Conservation (phyloP, 2,113 vertebrate genomes). For the Oncorhynchus kisutch region DNA sequence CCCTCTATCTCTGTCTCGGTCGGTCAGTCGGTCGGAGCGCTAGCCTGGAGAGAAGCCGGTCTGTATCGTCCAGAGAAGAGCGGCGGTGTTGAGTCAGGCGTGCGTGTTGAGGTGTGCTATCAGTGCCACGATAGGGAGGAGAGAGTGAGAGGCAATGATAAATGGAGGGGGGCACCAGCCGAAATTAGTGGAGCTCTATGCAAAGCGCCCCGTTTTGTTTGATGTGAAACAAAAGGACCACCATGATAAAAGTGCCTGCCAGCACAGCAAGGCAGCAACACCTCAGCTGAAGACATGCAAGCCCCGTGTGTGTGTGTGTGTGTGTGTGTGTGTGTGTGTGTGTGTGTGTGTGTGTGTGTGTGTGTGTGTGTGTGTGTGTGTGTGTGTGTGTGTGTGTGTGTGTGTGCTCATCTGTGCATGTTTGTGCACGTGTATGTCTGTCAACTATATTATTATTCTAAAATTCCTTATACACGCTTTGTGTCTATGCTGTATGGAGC, state of each 20-base stretch:
- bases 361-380: constrained; percentile 5
- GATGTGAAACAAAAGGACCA: constrained; percentile 77
- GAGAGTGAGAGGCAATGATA: constrained; percentile 44
- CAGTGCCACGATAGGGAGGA: constrained; percentile 55
- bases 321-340: constrained; percentile 12
- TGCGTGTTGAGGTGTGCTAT: constrained; percentile 50
- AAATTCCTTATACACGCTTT: constrained; percentile 26
- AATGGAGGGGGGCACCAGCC: constrained; percentile 55
- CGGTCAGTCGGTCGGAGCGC: background rate
- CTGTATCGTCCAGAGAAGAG: constrained; percentile 52
- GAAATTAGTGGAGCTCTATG: constrained; percentile 76
- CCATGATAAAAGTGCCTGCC: constrained; percentile 75
- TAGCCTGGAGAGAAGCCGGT: constrained; percentile 54
- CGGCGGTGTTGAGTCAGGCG: constrained; percentile 23
- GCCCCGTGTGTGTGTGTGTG: constrained; percentile 12
- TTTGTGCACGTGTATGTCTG: background rate
- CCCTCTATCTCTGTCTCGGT: no score
- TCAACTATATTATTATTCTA: constrained; percentile 35
- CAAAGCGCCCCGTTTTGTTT: constrained; percentile 74
- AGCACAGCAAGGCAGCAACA: constrained; percentile 60
- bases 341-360: constrained; percentile 1
- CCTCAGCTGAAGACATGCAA: no score
- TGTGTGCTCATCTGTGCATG: background rate
- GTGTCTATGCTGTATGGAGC: constrained; percentile 62
- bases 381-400: constrained; percentile 1